Evolutionary conservation across 1,140 invertebrate species (phyloP), one percentile per base, ranked within the genome.

Genomic region (Lepidurus packardi): DNA sequence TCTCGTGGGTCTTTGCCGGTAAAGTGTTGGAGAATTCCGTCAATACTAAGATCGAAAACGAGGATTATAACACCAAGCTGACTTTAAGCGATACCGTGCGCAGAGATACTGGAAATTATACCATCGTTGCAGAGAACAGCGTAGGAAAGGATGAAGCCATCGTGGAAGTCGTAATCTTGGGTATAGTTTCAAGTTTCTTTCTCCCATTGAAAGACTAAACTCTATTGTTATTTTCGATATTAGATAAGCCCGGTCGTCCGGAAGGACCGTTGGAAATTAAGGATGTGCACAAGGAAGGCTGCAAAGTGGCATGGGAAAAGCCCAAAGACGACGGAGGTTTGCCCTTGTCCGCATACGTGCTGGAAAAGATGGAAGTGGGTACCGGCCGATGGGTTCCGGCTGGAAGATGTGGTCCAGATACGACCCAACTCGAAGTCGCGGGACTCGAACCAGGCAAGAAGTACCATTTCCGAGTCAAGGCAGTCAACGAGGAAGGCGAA

Each of bases 291-390:
- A 98, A 97, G 79, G 96, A 98, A 83, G 94, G 94, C 42, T 96
- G 94, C 83, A 98, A 96, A 83, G 86, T 99, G 7, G 92, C 93
- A 81, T 99, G 98, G 98, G 93, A 94, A 21, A 94, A 94, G 83
- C 94, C 97, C 9, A 94, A 93, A 84, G 96, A 99, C 84, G 95
- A 98, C 82, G 97, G 97, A 78, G 96, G 96, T 74, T 86, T 96
- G 44, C 96, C 97, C 7, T 88, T 99, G 74, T 92, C 92, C 42
- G 91, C 92, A 11, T 98, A 96, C 84, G 86, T 96, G 16, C 87
- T 98, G 78, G 97, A 99, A 85, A 97, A 97, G 87, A 94, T 96
- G 91, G 94, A 97, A 83, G 88, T 89, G 0, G 88, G 91, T 34
- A 93, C 93, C 13, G 94, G 94, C 65, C 92, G 94, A 86, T 95